Base-by-base conservation (phyloP, 2,797 vertebrate species). In the Dryobates pubescens region DNA sequence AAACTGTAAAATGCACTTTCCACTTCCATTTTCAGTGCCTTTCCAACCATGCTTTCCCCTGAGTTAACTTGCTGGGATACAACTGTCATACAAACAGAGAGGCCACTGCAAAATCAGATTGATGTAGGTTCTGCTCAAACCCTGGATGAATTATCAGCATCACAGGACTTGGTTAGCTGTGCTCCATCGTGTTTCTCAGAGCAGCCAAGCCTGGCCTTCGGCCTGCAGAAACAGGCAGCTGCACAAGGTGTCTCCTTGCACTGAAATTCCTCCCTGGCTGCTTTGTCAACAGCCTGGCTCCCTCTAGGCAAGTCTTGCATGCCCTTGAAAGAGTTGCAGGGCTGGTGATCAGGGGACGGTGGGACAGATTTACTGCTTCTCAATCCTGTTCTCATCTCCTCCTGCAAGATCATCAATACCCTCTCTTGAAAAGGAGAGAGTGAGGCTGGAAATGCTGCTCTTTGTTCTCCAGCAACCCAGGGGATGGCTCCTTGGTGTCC, bases 221-320 rank as follows among this genome's bases (percentile, higher is more conserved):
- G 65, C 59, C 45, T 95, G 69, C 73, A 90, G n/a, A 84, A 92
- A n/a, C 49, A 88, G 68, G 49, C 45, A 89, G 82, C 70, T 73
- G 67, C 68, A 68, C 67, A 88, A 91, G 91, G 86, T 79, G 73
- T 70, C 64, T 88, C 63, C 72, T 95, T 65, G 59, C 82, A 61
- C 63, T 81, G 86, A 91, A 84, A 94, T 92, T 45, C 58, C 45
- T 87, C 88, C 68, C 87, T 86, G 47, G 49, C 62, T 96, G 80
- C 74, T 96, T 96, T 93, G 93, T 94, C 92, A 96, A 96, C 80
- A 95, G 89, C 69, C 63, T 84, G 82, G 75, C 59, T 91, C 64
- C 82, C 82, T 34, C 81, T 62, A 38, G 90, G 77, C 59, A 65
- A 70, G 45, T 63, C 74, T 84, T 56, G 51, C 58, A 90, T 81